phyloP scores from a whole-genome alignment of 2,888 invertebrate species.

The Agrilus biguttatus region DNA sequence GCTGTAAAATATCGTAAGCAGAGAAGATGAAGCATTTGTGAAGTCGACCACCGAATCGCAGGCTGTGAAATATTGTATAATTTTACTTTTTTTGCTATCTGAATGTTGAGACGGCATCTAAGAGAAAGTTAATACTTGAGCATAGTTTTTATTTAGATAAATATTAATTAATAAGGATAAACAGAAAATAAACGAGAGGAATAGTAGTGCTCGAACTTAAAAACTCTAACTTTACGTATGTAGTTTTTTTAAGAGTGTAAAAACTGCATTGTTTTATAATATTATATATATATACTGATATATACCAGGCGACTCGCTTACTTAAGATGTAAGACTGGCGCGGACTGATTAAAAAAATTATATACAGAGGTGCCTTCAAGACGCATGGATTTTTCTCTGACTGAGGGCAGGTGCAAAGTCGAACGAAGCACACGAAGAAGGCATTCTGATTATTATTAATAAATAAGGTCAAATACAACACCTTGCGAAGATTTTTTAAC shows the following conservation, averaged over 20 bases:
- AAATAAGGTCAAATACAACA: too few relatives aligned
- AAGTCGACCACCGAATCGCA: constrained; percentile 28
- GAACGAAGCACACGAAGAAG: constrained; percentile 8
- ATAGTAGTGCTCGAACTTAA: constrained; percentile 20
- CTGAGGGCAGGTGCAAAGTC: constrained; percentile 29
- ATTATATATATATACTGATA: constrained; percentile 17
- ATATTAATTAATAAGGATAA: constrained; percentile 6
- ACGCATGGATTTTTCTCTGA: constrained; percentile 23
- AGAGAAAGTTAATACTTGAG: constrained; percentile 26
- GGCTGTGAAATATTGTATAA: constrained; percentile 34
- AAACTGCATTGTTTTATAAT: constrained; percentile 25
- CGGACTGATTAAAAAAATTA: constrained; percentile 24
- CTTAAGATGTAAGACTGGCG: constrained; percentile 33
- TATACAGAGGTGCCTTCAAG: constrained; percentile 31
- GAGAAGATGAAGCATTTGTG: constrained; percentile 4
- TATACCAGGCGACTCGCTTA: constrained; percentile 26
- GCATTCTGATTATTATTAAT: background rate
- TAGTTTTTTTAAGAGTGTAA: constrained; percentile 29
- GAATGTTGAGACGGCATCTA: constrained; percentile 28
- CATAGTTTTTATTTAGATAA: constrained; percentile 26
- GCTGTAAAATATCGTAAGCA: constrained; percentile 12
- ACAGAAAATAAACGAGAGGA: too few relatives aligned
- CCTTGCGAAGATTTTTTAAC: too few relatives aligned
- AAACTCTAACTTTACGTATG: constrained; percentile 23
- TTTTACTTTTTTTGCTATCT: constrained; percentile 28